phyloP scores from a whole-genome alignment of 2,113 vertebrate species.

The Turnix velox region DNA sequence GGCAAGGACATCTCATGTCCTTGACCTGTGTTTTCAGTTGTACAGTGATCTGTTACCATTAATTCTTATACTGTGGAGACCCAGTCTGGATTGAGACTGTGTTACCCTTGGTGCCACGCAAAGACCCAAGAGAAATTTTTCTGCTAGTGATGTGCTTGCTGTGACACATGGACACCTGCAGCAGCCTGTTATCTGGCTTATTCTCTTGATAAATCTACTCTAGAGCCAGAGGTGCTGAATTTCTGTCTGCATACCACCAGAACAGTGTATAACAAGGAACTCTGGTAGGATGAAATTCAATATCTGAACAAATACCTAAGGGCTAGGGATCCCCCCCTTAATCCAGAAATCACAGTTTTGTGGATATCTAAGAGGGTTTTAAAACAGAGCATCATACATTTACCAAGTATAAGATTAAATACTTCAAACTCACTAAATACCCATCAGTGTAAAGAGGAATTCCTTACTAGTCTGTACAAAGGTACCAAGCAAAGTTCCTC shows the following conservation, averaged over 20 bases:
- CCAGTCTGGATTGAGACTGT: neutral
- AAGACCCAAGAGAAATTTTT: neutral
- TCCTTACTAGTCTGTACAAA: neutral
- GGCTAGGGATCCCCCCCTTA: neutral
- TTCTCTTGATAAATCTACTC: neutral
- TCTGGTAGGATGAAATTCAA: neutral
- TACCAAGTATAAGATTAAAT: neutral
- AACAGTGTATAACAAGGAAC: neutral
- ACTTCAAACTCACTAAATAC: neutral
- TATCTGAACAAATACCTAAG: neutral
- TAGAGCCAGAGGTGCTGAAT: neutral
- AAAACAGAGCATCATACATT: neutral
- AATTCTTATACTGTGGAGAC: neutral
- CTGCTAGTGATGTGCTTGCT: neutral
- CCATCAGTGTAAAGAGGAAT: neutral
- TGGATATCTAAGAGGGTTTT: neutral
- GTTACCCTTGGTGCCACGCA: neutral
- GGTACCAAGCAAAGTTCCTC: neutral
- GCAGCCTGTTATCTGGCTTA: neutral
- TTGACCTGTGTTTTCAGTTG: neutral
- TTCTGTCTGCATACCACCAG: neutral
- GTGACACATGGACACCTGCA: neutral
- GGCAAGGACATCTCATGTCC: neutral
- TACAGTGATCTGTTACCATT: neutral
- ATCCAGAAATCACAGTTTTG: neutral